Evolutionary conservation across 2,113 vertebrate genomes (phyloP), one percentile per base, ranked within the genome.

Genomic region (Alaudala cheleensis): DNA sequence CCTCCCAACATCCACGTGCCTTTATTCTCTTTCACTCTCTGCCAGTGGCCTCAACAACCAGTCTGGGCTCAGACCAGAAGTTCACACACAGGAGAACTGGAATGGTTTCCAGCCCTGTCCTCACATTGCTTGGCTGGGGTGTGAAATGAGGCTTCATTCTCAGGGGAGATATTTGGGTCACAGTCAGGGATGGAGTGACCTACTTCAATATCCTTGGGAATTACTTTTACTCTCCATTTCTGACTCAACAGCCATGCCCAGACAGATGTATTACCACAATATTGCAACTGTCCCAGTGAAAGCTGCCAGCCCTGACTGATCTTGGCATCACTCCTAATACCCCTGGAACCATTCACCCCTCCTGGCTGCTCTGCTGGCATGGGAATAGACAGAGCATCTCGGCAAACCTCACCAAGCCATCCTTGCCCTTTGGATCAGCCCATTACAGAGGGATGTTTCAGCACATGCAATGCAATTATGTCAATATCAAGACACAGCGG

Each of bases 281-380:
- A 94, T 69, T 39, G 67, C 79, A 83, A 93, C 64, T 81, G 51
- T 70, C 88, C 86, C 54, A 83, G 64, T 78, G 85, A 96, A 95
- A 92, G 34, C 71, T 92, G 82, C 80, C 67, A 97, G 77, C 47
- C 56, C 58, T 86, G 84, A 39, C 67, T 17, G 54, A 86, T 92
- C 39, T 44, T 96, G 92, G 91, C 88, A 86, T 28, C 10, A 10
- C 33, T 95, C 61, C 81, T 60, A 74, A 94, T 71, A 91, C 61
- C 92, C 92, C 83, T 84, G 88, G 86, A 93, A 86, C 7, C 91
- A 78, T 94, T 97, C 95, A 97, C 88, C 95, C 72, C 51, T 93
- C 79, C 82, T 81, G 72, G 42, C 56, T 66, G 76, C 12, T 64
- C 60, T 92, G 71, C 88, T 97, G 95, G 94, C 95, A 95, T 51